Evolutionary conservation across 2,113 vertebrate species (phyloP).

Genomic region (Sigmodon hispidus): DNA sequence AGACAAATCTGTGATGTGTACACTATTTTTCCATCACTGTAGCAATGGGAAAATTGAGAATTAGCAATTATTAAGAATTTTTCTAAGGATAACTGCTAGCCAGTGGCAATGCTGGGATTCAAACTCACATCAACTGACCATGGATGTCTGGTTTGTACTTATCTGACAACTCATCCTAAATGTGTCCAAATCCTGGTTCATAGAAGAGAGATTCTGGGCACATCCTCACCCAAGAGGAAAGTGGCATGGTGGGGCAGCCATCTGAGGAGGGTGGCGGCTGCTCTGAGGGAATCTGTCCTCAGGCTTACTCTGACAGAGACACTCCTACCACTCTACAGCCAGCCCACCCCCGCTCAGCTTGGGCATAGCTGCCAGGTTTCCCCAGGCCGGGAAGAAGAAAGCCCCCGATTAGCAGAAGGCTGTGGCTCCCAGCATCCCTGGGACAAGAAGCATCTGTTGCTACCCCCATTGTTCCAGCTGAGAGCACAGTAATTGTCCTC

Average conservation of each 20-base stretch:
- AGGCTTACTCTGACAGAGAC: background rate
- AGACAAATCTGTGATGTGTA: background rate
- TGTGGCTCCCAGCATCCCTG: constrained; percentile 69
- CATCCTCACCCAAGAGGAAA: background rate
- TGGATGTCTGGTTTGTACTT: background rate
- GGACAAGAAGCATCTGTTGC: constrained; percentile 82
- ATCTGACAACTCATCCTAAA: background rate
- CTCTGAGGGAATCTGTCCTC: background rate
- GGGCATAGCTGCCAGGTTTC: constrained; percentile 65
- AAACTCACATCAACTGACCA: background rate
- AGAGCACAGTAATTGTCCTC: constrained; percentile 81
- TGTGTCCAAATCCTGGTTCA: background rate
- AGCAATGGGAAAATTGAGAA: background rate
- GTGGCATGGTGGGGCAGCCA: background rate
- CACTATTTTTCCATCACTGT: background rate
- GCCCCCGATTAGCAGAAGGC: constrained; percentile 72
- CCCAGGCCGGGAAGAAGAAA: constrained; percentile 69
- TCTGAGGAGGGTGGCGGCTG: background rate
- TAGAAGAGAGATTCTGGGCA: background rate
- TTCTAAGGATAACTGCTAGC: background rate
- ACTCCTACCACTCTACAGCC: background rate
- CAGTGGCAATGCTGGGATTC: background rate
- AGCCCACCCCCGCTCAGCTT: background rate
- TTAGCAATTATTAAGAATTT: background rate
- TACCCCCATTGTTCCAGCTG: constrained; percentile 78